phyloP scores from a whole-genome alignment of 2,888 invertebrate genomes.

The Platycheirus rosarum region DNA sequence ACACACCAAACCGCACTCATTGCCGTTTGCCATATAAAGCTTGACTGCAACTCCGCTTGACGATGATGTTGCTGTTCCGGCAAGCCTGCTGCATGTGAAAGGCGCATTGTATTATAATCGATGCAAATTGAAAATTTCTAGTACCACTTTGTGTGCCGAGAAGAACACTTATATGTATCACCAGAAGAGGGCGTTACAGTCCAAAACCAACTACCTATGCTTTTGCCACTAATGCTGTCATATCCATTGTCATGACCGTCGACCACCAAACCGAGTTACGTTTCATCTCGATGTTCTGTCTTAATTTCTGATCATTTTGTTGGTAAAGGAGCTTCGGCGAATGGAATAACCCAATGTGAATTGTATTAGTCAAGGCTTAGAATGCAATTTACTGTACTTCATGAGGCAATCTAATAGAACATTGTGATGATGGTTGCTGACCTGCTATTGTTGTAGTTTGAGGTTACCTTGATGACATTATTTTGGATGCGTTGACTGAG shows the following conservation, averaged over 20 bases:
- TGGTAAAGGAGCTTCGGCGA: slow-evolving; percentile 30
- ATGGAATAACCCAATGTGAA: slow-evolving; percentile 26
- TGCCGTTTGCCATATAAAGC: slow-evolving; percentile 30
- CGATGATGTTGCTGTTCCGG: background rate
- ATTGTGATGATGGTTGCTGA: background rate
- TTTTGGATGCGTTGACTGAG: background rate
- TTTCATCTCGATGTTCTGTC: slow-evolving; percentile 35
- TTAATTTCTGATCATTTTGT: slow-evolving; percentile 41
- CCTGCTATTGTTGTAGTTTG: slow-evolving; percentile 12
- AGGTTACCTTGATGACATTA: slow-evolving; percentile 17
- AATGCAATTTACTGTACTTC: slow-evolving; percentile 1
- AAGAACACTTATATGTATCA: slow-evolving; percentile 6
- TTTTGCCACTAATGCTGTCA: slow-evolving; percentile 42
- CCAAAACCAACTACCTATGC: slow-evolving; percentile 35
- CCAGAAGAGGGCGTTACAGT: slow-evolving; percentile 5
- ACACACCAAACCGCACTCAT: slow-evolving; percentile 56
- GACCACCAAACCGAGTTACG: slow-evolving; percentile 7
- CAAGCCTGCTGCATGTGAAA: slow-evolving; percentile 15
- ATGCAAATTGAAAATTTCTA: slow-evolving; percentile 68
- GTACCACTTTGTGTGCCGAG: slow-evolving; percentile 16
- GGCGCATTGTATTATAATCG: slow-evolving; percentile 55
- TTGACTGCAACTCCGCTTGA: slow-evolving; percentile 24
- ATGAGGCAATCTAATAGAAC: background rate
- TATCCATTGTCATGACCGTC: slow-evolving; percentile 49
- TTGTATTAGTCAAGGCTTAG: slow-evolving; percentile 34